Percentiles rank a stretch among this genome's conserved stretches.
Evolutionary conservation across 1,140 invertebrate genomes (phyloP).

Genomic region (Oreohelix idahoensis): DNA sequence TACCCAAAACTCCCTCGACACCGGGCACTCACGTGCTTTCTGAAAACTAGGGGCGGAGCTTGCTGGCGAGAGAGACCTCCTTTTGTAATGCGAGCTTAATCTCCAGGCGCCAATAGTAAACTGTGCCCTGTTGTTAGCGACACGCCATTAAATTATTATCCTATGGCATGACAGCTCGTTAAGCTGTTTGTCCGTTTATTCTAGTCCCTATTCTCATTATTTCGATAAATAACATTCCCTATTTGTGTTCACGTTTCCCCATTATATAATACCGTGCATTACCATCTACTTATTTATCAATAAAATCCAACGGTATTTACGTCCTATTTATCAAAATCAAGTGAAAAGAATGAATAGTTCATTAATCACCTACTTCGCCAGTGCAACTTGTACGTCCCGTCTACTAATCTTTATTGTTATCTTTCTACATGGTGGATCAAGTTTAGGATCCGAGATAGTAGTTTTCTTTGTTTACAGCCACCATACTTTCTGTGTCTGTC

Average conservation of each 20-base stretch:
- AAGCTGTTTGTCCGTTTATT: background rate
- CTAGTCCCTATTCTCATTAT: background rate
- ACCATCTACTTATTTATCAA: no score
- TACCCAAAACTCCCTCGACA: background rate
- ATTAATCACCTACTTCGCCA: no score
- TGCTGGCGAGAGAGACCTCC: constrained; percentile 2
- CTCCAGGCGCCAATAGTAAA: constrained; percentile 8
- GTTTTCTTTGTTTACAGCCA: background rate
- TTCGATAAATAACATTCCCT: no score
- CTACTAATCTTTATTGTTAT: no score
- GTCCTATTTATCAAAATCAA: no score
- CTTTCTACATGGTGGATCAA: background rate
- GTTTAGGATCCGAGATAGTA: background rate
- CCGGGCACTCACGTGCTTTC: background rate
- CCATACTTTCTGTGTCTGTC: background rate
- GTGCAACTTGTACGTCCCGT: background rate
- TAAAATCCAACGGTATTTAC: no score
- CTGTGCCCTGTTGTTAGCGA: background rate
- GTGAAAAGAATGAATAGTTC: no score
- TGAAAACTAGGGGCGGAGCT: constrained; percentile 3
- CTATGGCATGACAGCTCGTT: constrained; percentile 7
- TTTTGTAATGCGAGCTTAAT: background rate
- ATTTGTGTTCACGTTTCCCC: no score
- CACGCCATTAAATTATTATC: background rate
- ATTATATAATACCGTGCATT: no score